Evolutionary conservation across 2,113 vertebrate species (phyloP).

Genomic region (Rafetus swinhoei): DNA sequence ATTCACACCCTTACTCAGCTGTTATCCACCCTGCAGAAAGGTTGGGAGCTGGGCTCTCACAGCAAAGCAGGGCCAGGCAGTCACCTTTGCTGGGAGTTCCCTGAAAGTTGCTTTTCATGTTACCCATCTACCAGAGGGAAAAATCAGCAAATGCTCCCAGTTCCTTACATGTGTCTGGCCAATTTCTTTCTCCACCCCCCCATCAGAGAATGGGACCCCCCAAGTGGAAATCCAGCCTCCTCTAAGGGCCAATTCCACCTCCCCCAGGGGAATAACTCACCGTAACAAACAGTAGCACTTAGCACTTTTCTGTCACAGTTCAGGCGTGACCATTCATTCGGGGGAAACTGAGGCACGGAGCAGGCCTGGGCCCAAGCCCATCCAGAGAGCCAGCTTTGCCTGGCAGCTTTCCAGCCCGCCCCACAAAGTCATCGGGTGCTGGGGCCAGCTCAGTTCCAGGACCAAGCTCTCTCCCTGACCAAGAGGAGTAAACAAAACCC

Average conservation of each 20-base stretch:
- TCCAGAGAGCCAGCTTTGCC: neutral
- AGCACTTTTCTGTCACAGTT: neutral
- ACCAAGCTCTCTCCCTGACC: neutral
- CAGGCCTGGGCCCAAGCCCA: too few species aligned
- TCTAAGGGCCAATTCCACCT: neutral
- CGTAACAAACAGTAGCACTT: neutral
- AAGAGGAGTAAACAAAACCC: neutral
- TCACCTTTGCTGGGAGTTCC: neutral
- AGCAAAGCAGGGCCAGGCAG: neutral
- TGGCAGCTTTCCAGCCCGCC: neutral
- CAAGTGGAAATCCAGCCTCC: neutral
- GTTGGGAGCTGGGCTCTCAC: neutral
- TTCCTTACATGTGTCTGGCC: neutral
- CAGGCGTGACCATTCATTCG: neutral
- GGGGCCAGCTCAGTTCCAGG: neutral
- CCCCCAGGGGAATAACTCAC: neutral
- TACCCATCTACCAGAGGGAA: neutral
- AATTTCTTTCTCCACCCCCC: neutral
- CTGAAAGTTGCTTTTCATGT: neutral
- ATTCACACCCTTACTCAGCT: neutral
- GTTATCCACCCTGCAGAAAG: neutral
- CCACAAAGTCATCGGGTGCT: neutral
- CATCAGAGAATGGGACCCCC: neutral
- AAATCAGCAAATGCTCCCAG: neutral
- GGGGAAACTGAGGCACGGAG: too few species aligned